Evolutionary conservation across 2,797 vertebrate species (phyloP).

Genomic region (Hypotaenidia okinawae): DNA sequence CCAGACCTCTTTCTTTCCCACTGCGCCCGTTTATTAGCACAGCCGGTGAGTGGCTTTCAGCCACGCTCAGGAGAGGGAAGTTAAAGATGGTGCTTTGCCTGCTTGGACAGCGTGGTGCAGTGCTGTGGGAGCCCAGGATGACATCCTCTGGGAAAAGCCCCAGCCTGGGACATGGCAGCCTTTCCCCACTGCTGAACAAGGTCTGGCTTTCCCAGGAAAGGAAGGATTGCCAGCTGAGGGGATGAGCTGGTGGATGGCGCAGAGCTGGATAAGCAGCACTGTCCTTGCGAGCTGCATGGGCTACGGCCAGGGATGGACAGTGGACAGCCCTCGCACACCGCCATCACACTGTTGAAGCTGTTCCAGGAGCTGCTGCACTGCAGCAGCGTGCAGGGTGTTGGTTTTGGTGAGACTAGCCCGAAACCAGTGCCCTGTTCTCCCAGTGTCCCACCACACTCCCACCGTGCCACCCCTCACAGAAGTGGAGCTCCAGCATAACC

Average conservation of each 20-base stretch:
- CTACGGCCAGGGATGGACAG: background rate
- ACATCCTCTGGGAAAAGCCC: background rate
- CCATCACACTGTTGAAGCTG: accelerated
- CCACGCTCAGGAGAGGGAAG: background rate
- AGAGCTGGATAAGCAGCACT: background rate
- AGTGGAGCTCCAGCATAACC: background rate
- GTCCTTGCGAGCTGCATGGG: background rate
- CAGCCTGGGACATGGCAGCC: background rate
- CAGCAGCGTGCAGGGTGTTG: background rate
- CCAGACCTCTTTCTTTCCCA: constrained; percentile 23
- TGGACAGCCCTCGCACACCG: accelerated
- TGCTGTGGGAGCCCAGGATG: accelerated
- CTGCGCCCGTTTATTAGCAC: background rate
- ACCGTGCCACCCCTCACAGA: accelerated
- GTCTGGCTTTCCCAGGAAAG: background rate
- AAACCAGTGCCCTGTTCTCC: background rate
- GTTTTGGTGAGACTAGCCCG: background rate
- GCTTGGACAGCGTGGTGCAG: accelerated
- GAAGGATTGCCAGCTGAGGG: accelerated
- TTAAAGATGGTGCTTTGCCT: background rate
- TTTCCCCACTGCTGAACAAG: background rate
- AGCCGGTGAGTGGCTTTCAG: background rate
- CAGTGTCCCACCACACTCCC: background rate
- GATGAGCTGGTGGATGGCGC: background rate
- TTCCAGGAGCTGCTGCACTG: background rate